Percentiles rank a stretch among this genome's conserved stretches.
Evolutionary conservation across 2,888 invertebrate genomes (phyloP).

Genomic region (Dicycla oo): DNA sequence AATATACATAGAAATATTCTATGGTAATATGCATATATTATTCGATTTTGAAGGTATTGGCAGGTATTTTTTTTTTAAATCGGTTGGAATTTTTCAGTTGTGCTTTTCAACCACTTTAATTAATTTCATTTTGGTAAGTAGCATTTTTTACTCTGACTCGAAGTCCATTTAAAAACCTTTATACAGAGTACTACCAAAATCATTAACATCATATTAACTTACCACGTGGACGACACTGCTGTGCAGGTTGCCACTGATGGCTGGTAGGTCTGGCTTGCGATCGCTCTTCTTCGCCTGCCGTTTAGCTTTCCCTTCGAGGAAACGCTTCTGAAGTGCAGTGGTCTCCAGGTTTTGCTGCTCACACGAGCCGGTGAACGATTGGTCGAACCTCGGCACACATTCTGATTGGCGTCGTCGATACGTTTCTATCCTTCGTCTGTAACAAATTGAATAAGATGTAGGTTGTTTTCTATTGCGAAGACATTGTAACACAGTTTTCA

Average conservation of each 20-base stretch:
- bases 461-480: slow-evolving; percentile 8
- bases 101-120: not conserved
- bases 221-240: slow-evolving; percentile 94
- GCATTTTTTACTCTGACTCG: not conserved
- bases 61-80: not conserved
- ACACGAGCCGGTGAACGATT: slow-evolving; percentile 96
- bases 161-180: not conserved
- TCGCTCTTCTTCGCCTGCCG: slow-evolving; percentile 95
- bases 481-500: not conserved
- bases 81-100: not conserved
- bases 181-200: not conserved
- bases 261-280: slow-evolving; percentile 86
- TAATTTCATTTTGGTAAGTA: not conserved
- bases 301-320: slow-evolving; percentile 97
- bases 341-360: slow-evolving; percentile 98
- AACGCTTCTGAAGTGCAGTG: slow-evolving; percentile 96
- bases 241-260: slow-evolving; percentile 90
- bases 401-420: slow-evolving; percentile 96
- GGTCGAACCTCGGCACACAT: slow-evolving; percentile 96
- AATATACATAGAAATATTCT: no score
- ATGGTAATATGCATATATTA: no score
- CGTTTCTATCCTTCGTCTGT: slow-evolving; percentile 95
- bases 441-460: slow-evolving; percentile 65
- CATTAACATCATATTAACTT: slow-evolving; percentile 13
- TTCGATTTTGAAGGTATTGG: not conserved